A percentile compares a stretch with the other conserved stretches of the same genome.
These are phyloP conservation scores for Sphyrna mokarran DNA, from an alignment of 2,113 vertebrate species.

Conservation along the genomic window DNA sequence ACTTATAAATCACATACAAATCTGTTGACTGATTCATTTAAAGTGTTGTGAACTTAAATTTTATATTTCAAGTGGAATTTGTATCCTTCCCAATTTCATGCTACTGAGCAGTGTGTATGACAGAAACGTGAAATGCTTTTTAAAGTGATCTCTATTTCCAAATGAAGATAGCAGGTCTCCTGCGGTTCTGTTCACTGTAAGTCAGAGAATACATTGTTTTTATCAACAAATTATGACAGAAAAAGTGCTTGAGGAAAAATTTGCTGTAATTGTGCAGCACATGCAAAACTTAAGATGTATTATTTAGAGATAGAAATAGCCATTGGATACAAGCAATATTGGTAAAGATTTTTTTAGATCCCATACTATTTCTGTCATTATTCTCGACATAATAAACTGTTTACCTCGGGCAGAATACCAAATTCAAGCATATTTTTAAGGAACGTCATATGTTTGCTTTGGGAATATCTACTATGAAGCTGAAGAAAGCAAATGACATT, in stretches of 20 bases:
- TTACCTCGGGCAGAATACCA: neutral
- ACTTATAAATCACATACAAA: neutral
- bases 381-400: neutral
- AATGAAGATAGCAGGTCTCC: neutral
- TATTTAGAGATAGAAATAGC: neutral
- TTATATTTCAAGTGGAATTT: neutral
- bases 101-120: neutral
- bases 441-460: neutral
- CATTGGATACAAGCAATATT: neutral
- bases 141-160: neutral
- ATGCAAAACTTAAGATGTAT: neutral
- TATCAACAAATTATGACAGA: constrained; percentile 12
- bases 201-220: neutral
- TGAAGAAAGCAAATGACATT: neutral
- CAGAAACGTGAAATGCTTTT: neutral
- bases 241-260: neutral
- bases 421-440: neutral
- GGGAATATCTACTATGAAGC: neutral
- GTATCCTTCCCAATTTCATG: neutral
- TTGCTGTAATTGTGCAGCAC: neutral
- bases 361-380: neutral
- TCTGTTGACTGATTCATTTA: neutral
- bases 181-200: neutral
- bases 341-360: neutral
- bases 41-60: neutral